Evolutionary conservation across 2,797 vertebrate species (phyloP), one percentile per base, ranked within the genome.

Genomic region (Parauchenoglanis ngamensis): DNA sequence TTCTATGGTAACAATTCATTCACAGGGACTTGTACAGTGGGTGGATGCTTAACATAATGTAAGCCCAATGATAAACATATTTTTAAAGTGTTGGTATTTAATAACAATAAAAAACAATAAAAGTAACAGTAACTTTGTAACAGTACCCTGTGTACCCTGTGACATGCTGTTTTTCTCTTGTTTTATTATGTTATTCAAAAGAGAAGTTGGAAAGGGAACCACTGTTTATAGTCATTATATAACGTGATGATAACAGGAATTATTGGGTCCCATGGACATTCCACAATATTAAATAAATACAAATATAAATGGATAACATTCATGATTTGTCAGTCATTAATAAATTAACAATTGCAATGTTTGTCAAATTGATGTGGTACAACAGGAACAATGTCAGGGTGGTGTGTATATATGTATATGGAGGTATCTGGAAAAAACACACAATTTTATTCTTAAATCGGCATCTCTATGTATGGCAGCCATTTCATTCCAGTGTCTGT

Each of bases 1-100:
- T 83, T 83, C 65, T 68, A 68, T 68, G 81, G 81, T 68, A 83
- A 83, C 63, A 83, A 54, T 63, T 54, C 19, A 83, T 68, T 54
- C 65, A 83, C 61, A 40, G 15, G 35, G 80, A 52, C 61, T 44
- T 4, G 7, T 11, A 31, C 0, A 4, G 35, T 35, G 35, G 35
- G 19, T 31, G 46, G n/a, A 68, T 17, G 2, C n/a, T 67, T 44
- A 49, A 68, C 57, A 23, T 83, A 35, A 83, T 52, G 15, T n/a
- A 67, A 81, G 35, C 57, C 1, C 52, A 31, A 6, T 5, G 40
- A 81, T 10, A 46, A 49, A 65, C 79, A 81, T 2, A 10, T 49
- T n/a, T 67, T 52, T 31, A 13, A 61, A 46, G 21, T 40, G 28
- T 21, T 35, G 3, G 0, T 44, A 40, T 81, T 61, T 46, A 59